Conservation (phyloP, 1,140 invertebrate genomes). For the Drosophila quadrilineata region DNA sequence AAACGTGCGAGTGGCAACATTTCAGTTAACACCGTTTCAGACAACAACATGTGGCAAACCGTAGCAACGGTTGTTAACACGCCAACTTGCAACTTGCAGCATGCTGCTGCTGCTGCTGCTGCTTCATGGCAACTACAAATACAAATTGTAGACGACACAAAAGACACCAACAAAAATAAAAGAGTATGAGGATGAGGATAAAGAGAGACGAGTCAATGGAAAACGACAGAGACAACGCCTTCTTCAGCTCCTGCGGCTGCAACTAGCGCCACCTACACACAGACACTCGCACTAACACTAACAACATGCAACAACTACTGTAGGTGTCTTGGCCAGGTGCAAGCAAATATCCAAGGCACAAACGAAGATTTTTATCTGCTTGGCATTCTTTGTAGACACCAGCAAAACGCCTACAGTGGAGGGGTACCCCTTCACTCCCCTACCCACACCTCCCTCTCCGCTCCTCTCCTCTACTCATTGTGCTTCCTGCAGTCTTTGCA, state of each 20-base stretch:
- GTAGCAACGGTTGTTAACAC: conserved; percentile 75
- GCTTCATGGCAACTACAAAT: conserved; percentile 35
- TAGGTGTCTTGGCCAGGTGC: too few species aligned
- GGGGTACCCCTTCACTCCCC: too few species aligned
- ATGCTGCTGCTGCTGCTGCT: too few species aligned
- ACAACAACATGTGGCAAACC: conserved; percentile 48
- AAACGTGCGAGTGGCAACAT: conserved; percentile 54
- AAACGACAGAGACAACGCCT: conserved; percentile 59
- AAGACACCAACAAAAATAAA: conserved; percentile 15
- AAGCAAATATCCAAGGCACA: too few species aligned
- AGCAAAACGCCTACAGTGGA: too few species aligned
- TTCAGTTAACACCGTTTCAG: conserved; percentile 66
- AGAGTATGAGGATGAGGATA: conserved; percentile 1
- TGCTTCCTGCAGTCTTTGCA: not conserved
- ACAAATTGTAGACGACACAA: conserved; percentile 73
- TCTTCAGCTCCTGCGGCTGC: conserved; percentile 36
- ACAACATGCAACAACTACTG: not conserved
- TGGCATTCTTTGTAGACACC: conserved; percentile 34
- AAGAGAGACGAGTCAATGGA: conserved; percentile 10
- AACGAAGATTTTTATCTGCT: conserved; percentile 40
- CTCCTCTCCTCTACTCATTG: not conserved
- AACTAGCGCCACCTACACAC: conserved; percentile 43
- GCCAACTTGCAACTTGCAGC: conserved; percentile 39
- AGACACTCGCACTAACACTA: not conserved
- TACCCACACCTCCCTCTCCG: conserved; percentile 7